These are phyloP conservation scores for Platichthys stellatus DNA, from an alignment of 2,113 vertebrate genomes.

Conservation along the genomic window DNA sequence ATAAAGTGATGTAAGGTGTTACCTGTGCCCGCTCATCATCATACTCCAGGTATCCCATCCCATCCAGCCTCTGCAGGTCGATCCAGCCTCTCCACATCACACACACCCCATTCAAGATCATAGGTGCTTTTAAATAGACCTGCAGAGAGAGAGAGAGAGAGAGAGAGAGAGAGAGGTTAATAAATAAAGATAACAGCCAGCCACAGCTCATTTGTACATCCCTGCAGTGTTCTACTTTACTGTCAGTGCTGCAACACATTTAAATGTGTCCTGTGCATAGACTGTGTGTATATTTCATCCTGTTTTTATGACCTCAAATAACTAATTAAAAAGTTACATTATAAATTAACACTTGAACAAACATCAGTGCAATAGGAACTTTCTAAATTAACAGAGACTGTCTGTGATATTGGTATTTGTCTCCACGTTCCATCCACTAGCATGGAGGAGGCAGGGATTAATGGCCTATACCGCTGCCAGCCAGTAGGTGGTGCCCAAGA, in stretches of 20 bases:
- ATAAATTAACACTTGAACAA: too few relatives aligned
- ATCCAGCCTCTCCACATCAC: slow-evolving; percentile 99
- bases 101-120: slow-evolving; percentile 99
- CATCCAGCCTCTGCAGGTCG: slow-evolving; percentile 96
- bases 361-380: too few relatives aligned
- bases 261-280: too few relatives aligned
- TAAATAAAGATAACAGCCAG: too few relatives aligned
- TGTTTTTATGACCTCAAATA: too few relatives aligned
- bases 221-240: too few relatives aligned
- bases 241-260: too few relatives aligned
- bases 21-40: slow-evolving; percentile 98
- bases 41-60: slow-evolving; percentile 98
- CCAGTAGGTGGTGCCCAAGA: not conserved
- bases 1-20: slow-evolving; percentile 26
- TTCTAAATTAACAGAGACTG: too few relatives aligned
- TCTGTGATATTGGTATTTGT: too few relatives aligned
- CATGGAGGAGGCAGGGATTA: not conserved
- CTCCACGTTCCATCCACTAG: not conserved
- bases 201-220: not conserved
- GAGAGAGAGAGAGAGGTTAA: not conserved
- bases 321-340: too few relatives aligned
- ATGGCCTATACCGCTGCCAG: not conserved
- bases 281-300: too few relatives aligned
- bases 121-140: slow-evolving; percentile 97
- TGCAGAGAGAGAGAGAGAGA: slow-evolving; percentile 57